Evolutionary conservation across 2,888 invertebrate genomes (phyloP).

Genomic region (Agrochola macilenta): DNA sequence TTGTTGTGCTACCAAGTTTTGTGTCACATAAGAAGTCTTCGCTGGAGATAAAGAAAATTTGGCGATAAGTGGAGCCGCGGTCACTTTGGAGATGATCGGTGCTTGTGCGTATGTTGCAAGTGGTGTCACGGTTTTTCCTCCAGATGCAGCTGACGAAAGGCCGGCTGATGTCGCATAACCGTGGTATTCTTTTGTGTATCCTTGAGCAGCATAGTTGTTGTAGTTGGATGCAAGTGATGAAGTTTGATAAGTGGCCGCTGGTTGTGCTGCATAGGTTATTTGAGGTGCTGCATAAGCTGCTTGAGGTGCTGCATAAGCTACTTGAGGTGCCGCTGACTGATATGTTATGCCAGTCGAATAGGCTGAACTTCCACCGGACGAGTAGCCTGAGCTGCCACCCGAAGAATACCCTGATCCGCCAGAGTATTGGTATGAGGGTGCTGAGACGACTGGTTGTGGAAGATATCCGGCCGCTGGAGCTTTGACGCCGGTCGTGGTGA

Average conservation of each 20-base stretch:
- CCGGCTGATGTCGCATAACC: constrained; percentile 90
- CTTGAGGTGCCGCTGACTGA: constrained; percentile 74
- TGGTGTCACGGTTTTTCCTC: constrained; percentile 82
- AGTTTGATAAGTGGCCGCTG: constrained; percentile 73
- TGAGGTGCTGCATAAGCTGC: constrained; percentile 79
- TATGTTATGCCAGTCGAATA: constrained; percentile 75
- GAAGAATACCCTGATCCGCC: constrained; percentile 58
- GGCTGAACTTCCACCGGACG: constrained; percentile 59
- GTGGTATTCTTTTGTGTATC: constrained; percentile 83
- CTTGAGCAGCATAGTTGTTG: constrained; percentile 69
- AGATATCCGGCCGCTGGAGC: constrained; percentile 65
- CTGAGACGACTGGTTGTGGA: constrained; percentile 64
- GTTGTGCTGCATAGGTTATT: constrained; percentile 78
- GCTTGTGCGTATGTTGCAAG: constrained; percentile 87
- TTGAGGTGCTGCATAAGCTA: constrained; percentile 79
- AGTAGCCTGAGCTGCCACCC: constrained; percentile 64
- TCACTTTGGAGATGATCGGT: constrained; percentile 88
- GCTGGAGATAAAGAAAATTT: constrained; percentile 80
- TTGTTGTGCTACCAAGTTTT: constrained; percentile 81
- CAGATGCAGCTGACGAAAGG: constrained; percentile 81
- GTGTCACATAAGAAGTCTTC: constrained; percentile 79
- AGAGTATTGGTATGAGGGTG: constrained; percentile 64
- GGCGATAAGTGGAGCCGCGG: constrained; percentile 86
- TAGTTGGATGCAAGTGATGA: constrained; percentile 71
- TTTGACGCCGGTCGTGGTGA: constrained; percentile 83